Conservation (phyloP, 2,888 invertebrate genomes). For the Salticus scenicus region DNA sequence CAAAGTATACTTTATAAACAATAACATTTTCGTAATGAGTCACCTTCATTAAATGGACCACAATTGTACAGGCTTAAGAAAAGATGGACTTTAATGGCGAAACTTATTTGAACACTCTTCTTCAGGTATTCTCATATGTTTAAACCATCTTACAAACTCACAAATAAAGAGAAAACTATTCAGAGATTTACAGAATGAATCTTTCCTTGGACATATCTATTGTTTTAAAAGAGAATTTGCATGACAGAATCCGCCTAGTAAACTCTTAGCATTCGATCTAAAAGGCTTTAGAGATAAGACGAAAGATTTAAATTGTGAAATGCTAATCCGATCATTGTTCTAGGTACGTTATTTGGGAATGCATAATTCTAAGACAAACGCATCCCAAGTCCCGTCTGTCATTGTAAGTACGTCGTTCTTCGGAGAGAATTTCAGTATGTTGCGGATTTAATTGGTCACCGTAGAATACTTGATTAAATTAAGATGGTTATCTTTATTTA, state of each 20-base stretch:
- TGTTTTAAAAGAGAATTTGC: constrained; percentile 1
- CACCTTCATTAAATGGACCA: too few species aligned
- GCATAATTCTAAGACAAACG: background rate
- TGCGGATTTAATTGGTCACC: background rate
- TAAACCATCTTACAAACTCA: background rate
- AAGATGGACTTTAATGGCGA: too few species aligned
- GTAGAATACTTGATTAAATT: background rate
- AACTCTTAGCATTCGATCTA: background rate
- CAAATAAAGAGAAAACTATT: background rate
- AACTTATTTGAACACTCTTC: too few species aligned
- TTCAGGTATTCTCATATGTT: too few species aligned
- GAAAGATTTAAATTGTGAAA: constrained; percentile 15
- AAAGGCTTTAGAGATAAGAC: constrained; percentile 12
- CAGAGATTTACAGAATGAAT: background rate
- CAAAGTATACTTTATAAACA: too few species aligned
- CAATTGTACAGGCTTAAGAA: too few species aligned
- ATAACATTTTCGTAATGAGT: too few species aligned
- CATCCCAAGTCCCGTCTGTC: background rate
- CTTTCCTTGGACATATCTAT: background rate
- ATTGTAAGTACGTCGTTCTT: background rate
- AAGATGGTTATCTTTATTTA: background rate
- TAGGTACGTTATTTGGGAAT: background rate
- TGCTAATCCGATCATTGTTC: constrained; percentile 16
- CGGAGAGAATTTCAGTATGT: background rate
- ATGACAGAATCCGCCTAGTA: background rate